Conservation (phyloP, 1,140 invertebrate species). For the Daktulosphaira vitifoliae region DNA sequence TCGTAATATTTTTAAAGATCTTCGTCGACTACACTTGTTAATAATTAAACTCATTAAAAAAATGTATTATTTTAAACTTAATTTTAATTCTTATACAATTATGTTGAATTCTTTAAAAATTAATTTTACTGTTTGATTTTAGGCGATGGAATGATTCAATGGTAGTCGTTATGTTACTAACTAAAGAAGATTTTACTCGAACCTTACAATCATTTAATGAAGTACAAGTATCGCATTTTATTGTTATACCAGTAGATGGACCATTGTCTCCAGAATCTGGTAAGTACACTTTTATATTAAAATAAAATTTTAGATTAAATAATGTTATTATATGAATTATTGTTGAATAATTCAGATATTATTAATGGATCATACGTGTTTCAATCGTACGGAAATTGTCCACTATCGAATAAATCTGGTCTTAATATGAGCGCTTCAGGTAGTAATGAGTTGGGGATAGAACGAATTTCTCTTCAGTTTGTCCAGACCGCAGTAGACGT, state of each 20-base stretch:
- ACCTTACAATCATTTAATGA: neutral
- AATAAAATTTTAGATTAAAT: no score
- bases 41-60: no score
- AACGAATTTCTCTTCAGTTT: neutral
- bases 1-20: no score
- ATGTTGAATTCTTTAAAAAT: no score
- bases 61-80: no score
- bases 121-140: no score
- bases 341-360: conserved; percentile 18
- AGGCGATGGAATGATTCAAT: neutral
- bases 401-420: neutral
- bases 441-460: neutral
- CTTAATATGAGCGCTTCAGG: neutral
- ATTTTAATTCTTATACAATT: no score
- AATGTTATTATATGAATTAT: no score
- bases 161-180: neutral
- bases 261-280: neutral
- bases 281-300: neutral
- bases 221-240: conserved; percentile 5
- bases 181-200: neutral
- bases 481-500: conserved; percentile 14
- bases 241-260: conserved; percentile 15
- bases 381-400: conserved; percentile 18
- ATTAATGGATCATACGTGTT: conserved; percentile 12
- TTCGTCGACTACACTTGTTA: no score